Conservation (phyloP, 2,113 vertebrate genomes). For the Caranx ignobilis region DNA sequence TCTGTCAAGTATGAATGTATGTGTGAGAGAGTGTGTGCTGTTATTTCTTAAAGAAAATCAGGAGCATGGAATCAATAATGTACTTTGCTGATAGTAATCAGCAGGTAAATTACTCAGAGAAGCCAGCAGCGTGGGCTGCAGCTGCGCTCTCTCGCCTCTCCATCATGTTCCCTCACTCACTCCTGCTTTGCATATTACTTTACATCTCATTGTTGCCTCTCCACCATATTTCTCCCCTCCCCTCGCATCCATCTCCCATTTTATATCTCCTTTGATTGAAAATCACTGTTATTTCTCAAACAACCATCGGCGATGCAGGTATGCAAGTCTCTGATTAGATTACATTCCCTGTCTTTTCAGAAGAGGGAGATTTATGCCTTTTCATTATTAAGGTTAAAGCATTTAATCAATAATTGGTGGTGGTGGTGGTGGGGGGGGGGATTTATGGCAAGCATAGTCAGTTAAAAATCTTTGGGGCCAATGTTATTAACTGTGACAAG, state of each 20-base stretch:
- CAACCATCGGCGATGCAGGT: conserved; percentile 65
- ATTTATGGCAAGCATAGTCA: conserved; percentile 67
- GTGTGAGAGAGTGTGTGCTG: neutral
- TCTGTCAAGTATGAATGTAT: conserved; percentile 14
- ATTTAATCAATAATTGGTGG: conserved; percentile 83
- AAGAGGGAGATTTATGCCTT: conserved; percentile 77
- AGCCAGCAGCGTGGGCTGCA: conserved; percentile 56
- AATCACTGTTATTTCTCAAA: conserved; percentile 73
- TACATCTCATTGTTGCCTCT: conserved; percentile 33
- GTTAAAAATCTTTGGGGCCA: conserved; percentile 69
- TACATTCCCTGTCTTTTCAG: conserved; percentile 77
- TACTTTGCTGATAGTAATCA: conserved; percentile 81
- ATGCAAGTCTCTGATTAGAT: conserved; percentile 81
- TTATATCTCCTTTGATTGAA: conserved; percentile 58
- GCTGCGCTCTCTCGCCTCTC: conserved; percentile 1
- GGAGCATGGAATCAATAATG: conserved; percentile 81
- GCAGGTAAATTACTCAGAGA: conserved; percentile 77
- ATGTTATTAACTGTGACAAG: conserved; percentile 68
- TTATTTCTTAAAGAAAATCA: conserved; percentile 72
- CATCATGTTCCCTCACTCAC: conserved; percentile 4
- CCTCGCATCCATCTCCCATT: conserved; percentile 52
- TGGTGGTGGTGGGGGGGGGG: too few relatives aligned
- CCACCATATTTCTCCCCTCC: conserved; percentile 8
- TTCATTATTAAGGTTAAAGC: conserved; percentile 81
- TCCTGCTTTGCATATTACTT: conserved; percentile 33